Base-by-base conservation (phyloP, 2,888 invertebrate species). In the Pinctada fucata region DNA sequence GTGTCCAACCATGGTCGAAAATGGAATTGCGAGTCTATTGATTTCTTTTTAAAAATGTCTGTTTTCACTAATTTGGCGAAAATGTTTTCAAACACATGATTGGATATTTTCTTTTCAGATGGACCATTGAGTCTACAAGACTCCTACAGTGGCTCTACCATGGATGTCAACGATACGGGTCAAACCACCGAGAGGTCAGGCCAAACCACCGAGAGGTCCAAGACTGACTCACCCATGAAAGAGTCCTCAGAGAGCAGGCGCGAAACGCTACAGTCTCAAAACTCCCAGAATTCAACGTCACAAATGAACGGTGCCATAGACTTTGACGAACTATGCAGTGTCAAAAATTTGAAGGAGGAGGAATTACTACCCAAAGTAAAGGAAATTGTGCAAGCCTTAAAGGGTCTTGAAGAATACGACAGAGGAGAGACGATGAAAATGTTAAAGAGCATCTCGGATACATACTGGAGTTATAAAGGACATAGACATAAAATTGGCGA, bases 91-190 rank as follows among this genome's bases (percentile, higher is more conserved):
- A 31, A 31, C 31, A 31, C 31, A 31, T 31, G 31, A 31, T 31
- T 31, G 31, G 31, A 31, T 31, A 31, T 31, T 31, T 31, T 31
- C 31, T 31, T 31, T 31, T 31, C 83, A 89, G 89, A 89, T 89
- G 89, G 88, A 67, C 89, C 89, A 68, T 78, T 89, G 66, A 89
- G 89, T 79, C 85, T 89, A 16, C 84, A 85, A 48, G 89, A 89
- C 78, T 79, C 88, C 16, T 81, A 79, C 31, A 81, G 72, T 48
- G 80, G 74, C 31, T 70, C 79, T 75, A 79, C 76, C 45, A 79
- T 76, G 71, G 80, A 82, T 82, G 83, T 78, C 64, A 75, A 75
- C 78, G 83, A 83, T 77, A 82, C 66, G 50, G 81, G 80, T 71
- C 80, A 78, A 51, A 72, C 72, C 3, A 47, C 72, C 10, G 45